Conservation (phyloP, 2,797 vertebrate genomes). For the Micromesistius poutassou region DNA sequence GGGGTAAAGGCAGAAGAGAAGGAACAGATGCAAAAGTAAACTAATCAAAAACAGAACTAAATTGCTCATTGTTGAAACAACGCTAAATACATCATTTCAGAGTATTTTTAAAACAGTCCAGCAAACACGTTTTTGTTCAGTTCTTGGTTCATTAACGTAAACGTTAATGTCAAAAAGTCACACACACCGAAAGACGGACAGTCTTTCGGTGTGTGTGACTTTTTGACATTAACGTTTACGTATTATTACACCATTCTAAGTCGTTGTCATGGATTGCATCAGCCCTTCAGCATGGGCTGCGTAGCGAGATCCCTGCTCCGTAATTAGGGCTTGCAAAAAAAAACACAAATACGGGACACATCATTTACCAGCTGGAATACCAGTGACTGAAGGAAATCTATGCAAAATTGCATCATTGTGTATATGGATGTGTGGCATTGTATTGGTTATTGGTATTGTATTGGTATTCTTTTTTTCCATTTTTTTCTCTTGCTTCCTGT, state of each 20-base stretch:
- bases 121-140: too few relatives aligned
- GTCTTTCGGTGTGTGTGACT: not conserved
- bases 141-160: too few relatives aligned
- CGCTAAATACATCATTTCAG: too few relatives aligned
- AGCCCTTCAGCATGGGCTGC: not conserved
- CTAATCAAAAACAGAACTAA: not conserved
- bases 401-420: not conserved
- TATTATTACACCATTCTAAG: constrained; percentile 1
- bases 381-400: not conserved
- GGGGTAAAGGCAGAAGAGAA: not conserved
- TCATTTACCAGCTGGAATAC: not conserved
- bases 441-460: not conserved
- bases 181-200: too few relatives aligned
- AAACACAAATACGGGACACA: not conserved
- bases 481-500: not conserved
- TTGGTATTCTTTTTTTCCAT: not conserved
- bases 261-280: not conserved
- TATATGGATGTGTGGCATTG: not conserved
- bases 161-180: too few relatives aligned
- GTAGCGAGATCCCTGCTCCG: not conserved
- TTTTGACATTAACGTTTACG: not conserved
- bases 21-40: not conserved
- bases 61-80: not conserved
- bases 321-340: not conserved
- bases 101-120: not conserved